These are phyloP conservation scores for Oscheius onirici DNA, from an alignment of 2,888 invertebrate species.

Conservation along the genomic window DNA sequence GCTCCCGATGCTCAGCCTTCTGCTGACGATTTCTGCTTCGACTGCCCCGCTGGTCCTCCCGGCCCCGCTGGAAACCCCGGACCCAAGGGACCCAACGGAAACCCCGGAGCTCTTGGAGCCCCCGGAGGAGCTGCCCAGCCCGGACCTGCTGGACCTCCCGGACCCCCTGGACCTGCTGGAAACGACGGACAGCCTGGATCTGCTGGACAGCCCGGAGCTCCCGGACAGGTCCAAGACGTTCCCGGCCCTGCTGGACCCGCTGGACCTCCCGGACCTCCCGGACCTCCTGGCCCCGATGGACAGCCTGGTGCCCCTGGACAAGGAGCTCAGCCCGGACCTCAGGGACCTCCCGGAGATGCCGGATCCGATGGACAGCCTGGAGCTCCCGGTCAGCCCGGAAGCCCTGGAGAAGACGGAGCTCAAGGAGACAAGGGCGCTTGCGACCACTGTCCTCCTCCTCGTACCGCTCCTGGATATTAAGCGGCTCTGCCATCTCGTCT, in stretches of 20 bases:
- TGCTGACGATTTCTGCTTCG: conserved; percentile 61
- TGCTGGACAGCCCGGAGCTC: conserved; percentile 54
- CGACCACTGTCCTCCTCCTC: conserved; percentile 58
- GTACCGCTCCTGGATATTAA: conserved; percentile 59
- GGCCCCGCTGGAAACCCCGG: conserved; percentile 58
- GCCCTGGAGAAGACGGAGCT: conserved; percentile 73
- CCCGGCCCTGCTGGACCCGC: conserved; percentile 53
- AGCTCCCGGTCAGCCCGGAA: conserved; percentile 75
- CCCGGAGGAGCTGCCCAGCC: conserved; percentile 53
- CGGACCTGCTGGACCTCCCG: conserved; percentile 56
- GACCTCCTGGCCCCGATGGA: conserved; percentile 58
- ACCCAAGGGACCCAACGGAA: conserved; percentile 52
- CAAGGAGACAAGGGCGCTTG: conserved; percentile 62
- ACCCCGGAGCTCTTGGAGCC: conserved; percentile 36
- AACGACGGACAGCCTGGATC: conserved; percentile 55
- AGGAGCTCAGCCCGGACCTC: conserved; percentile 57
- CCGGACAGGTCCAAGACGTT: conserved; percentile 54
- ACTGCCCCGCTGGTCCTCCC: conserved; percentile 62
- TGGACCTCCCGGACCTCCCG: conserved; percentile 55
- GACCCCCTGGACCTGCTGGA: conserved; percentile 55
- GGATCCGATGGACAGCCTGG: conserved; percentile 54
- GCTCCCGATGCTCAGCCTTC: conserved; percentile 52
- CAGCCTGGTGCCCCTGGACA: conserved; percentile 56
- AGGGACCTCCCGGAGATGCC: conserved; percentile 60
- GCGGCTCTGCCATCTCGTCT: not conserved